phyloP scores from a whole-genome alignment of 2,888 invertebrate species.

The Lasioglossum vierecki region DNA sequence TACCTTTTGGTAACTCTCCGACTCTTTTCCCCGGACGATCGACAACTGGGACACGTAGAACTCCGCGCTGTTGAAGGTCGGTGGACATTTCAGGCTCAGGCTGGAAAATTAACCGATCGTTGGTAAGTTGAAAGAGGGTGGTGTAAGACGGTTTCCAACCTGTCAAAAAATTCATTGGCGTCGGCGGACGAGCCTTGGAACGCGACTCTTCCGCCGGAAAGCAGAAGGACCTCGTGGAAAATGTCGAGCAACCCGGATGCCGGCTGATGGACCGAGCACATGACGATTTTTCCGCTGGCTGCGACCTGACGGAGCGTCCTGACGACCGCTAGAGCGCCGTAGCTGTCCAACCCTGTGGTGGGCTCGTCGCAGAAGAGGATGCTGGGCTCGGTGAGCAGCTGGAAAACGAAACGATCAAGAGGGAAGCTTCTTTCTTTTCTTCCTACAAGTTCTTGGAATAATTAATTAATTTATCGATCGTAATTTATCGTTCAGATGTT shows the following conservation, averaged over 20 bases:
- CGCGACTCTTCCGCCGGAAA: constrained; percentile 91
- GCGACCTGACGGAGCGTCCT: constrained; percentile 88
- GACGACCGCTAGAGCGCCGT: constrained; percentile 92
- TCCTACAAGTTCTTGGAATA: too few species aligned
- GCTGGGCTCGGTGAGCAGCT: constrained; percentile 94
- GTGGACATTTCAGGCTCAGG: constrained; percentile 88
- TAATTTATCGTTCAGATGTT: too few species aligned
- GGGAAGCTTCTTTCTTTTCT: too few species aligned
- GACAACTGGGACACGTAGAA: constrained; percentile 90
- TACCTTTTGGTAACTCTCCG: constrained; percentile 80
- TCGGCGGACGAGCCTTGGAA: constrained; percentile 91
- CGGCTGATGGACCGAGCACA: constrained; percentile 96
- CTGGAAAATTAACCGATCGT: constrained; percentile 82
- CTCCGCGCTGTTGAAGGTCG: constrained; percentile 94
- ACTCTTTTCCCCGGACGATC: constrained; percentile 85
- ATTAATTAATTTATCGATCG: too few species aligned
- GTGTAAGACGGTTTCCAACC: constrained; percentile 82
- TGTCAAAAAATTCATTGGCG: constrained; percentile 89
- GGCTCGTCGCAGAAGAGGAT: constrained; percentile 97
- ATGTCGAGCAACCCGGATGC: constrained; percentile 93
- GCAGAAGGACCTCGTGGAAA: constrained; percentile 91
- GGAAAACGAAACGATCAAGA: constrained; percentile 43
- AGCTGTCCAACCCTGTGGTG: constrained; percentile 96
- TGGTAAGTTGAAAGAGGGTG: neutral
- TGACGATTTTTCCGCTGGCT: constrained; percentile 90